Evolutionary conservation across 2,113 vertebrate species (phyloP), one percentile per base, ranked within the genome.

Genomic region (Phoxinus phoxinus): DNA sequence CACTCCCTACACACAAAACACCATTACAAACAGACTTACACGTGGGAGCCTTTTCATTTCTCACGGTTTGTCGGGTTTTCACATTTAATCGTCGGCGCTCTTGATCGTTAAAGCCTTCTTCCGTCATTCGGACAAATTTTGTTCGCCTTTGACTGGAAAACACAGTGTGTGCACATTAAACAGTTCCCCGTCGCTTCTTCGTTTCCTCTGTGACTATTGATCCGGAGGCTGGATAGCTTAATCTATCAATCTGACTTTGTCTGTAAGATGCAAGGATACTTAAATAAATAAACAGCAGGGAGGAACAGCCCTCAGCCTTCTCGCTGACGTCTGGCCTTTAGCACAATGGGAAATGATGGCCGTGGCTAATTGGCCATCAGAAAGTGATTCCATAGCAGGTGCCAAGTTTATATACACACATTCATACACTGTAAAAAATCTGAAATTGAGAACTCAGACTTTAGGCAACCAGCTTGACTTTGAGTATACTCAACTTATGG

Each of bases 191-290:
- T 77, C 35, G 76, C 74, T 63, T 53, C n/a, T 76, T 86, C 65
- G 32, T 88, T 88, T 73, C 65, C 27, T 71, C 61, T 65, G 61
- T 69, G 78, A 76, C 32, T 83, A 86, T 89, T 78, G 87, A 91
- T 92, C 87, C 53, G 53, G 74, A 6, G 19, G 77, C 80, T 84
- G 75, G 87, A 90, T 89, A 75, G 84, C 88, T 89, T 90, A 89
- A 92, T 90, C 80, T 89, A 89, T 89, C 89, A 87, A 87, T 86
- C 82, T 79, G 89, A 89, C 86, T 88, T 89, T 85, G 81, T 86
- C 88, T 72, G 53, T 84, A 83, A 83, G 88, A 85, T 75, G 73
- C 77, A 56, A 75, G 41, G 81, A 89, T 90, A 79, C 81, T 83
- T 87, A 81, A 85, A 86, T 89, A 90, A 88, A 89, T 87, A 81